These are phyloP conservation scores for Hyposoter dolosus DNA, from an alignment of 2,888 invertebrate genomes.

Conservation along the genomic window DNA sequence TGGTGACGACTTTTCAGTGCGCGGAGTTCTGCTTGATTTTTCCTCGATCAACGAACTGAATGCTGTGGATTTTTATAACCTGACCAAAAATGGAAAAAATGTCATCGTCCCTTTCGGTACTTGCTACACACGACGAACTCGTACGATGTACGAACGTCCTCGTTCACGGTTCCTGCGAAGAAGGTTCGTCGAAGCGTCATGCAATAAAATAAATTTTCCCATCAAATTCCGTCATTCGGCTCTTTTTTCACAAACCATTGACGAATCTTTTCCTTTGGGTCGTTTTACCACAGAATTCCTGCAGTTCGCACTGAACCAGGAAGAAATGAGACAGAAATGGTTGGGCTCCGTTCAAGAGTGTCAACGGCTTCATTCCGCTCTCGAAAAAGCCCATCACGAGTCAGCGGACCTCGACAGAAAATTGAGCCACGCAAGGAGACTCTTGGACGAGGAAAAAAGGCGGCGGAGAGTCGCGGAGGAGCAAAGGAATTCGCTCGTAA, in stretches of 20 bases:
- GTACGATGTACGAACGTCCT: slow-evolving; percentile 89
- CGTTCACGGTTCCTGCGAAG: slow-evolving; percentile 89
- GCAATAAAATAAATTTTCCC: neutral
- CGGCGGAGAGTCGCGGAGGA: slow-evolving; percentile 89
- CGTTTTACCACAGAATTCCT: slow-evolving; percentile 88
- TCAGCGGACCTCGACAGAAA: slow-evolving; percentile 92
- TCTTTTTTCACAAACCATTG: neutral
- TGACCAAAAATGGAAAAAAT: slow-evolving; percentile 70
- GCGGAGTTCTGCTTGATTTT: slow-evolving; percentile 14
- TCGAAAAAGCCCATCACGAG: slow-evolving; percentile 90
- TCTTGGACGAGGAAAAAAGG: slow-evolving; percentile 92
- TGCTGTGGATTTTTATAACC: neutral
- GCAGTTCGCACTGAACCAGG: slow-evolving; percentile 90
- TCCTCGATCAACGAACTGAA: neutral
- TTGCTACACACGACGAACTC: slow-evolving; percentile 91
- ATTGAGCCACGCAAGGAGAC: slow-evolving; percentile 91
- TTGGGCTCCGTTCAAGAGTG: slow-evolving; percentile 90
- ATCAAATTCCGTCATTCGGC: too few species aligned
- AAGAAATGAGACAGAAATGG: slow-evolving; percentile 90
- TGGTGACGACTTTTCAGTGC: slow-evolving; percentile 13
- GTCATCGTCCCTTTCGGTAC: slow-evolving; percentile 86
- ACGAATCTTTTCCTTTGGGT: neutral
- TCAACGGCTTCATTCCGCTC: slow-evolving; percentile 89
- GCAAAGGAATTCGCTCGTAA: slow-evolving; percentile 90
- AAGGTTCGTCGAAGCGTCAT: slow-evolving; percentile 86